phyloP scores from a whole-genome alignment of 2,113 vertebrate genomes.

The Pyrgilauda ruficollis region DNA sequence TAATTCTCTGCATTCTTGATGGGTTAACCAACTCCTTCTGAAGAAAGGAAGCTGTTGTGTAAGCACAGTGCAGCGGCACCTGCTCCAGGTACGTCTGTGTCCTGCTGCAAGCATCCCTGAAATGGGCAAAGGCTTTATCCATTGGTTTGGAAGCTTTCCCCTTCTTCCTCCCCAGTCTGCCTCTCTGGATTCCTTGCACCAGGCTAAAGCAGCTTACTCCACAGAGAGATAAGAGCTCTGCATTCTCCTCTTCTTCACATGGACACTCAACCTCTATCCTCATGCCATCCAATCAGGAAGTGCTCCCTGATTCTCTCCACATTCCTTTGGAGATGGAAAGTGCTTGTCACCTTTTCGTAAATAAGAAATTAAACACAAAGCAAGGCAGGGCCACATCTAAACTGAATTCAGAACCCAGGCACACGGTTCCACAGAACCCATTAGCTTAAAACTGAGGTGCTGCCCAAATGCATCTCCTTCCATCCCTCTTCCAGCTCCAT shows the following conservation, averaged over 20 bases:
- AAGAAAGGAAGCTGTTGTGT: neutral
- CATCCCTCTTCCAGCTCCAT: neutral
- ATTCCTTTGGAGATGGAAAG: neutral
- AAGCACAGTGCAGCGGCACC: neutral
- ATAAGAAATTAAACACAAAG: neutral
- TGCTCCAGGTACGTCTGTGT: neutral
- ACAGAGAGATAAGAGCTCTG: neutral
- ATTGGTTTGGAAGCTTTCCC: neutral
- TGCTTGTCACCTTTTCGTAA: neutral
- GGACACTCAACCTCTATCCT: neutral
- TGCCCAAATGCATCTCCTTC: neutral
- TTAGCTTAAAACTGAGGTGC: neutral
- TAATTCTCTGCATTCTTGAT: neutral
- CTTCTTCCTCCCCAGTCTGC: neutral
- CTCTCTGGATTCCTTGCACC: neutral
- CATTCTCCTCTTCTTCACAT: rapidly evolving
- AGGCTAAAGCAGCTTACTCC: neutral
- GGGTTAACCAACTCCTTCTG: neutral
- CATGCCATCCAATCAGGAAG: neutral
- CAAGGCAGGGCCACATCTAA: neutral
- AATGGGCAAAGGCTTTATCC: neutral
- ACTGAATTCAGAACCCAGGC: neutral
- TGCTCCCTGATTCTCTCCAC: neutral
- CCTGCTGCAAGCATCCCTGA: neutral
- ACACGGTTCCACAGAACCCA: neutral